These are phyloP conservation scores for Parotia lawesii DNA, from an alignment of 2,113 vertebrate species.

Conservation along the genomic window DNA sequence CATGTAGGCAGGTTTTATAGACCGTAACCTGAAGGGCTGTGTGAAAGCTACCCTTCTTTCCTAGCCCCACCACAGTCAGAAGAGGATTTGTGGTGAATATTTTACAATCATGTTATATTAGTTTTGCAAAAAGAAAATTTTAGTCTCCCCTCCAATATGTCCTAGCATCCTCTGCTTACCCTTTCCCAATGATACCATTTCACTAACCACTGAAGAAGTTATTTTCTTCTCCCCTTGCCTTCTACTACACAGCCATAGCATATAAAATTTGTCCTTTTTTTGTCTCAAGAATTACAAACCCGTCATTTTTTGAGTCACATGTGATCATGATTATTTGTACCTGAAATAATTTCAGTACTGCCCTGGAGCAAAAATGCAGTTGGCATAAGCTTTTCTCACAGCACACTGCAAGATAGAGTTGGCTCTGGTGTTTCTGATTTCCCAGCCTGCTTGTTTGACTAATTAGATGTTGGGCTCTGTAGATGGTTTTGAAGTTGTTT, in stretches of 20 bases:
- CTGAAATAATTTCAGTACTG: not conserved
- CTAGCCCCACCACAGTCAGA: not conserved
- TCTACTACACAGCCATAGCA: not conserved
- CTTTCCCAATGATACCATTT: not conserved
- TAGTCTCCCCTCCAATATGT: not conserved
- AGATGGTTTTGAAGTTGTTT: conserved; percentile 35
- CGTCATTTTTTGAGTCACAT: not conserved
- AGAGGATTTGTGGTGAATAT: not conserved
- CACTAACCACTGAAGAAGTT: not conserved
- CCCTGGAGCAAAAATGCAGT: not conserved
- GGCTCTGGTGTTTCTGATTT: conserved; percentile 18
- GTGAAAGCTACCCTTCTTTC: not conserved
- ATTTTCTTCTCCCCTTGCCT: not conserved
- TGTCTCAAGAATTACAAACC: not conserved
- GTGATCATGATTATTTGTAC: not conserved
- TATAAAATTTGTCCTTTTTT: not conserved
- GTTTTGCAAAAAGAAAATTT: not conserved
- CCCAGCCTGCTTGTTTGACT: conserved; percentile 33
- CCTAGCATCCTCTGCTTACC: fast-evolving
- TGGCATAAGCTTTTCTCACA: not conserved
- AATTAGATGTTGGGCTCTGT: conserved; percentile 11
- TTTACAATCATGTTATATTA: not conserved
- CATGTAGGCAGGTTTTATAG: not conserved
- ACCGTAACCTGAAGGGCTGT: not conserved
- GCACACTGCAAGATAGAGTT: not conserved